Evolutionary conservation across 2,888 invertebrate genomes (phyloP).

Genomic region (Megastigmus dorsalis): DNA sequence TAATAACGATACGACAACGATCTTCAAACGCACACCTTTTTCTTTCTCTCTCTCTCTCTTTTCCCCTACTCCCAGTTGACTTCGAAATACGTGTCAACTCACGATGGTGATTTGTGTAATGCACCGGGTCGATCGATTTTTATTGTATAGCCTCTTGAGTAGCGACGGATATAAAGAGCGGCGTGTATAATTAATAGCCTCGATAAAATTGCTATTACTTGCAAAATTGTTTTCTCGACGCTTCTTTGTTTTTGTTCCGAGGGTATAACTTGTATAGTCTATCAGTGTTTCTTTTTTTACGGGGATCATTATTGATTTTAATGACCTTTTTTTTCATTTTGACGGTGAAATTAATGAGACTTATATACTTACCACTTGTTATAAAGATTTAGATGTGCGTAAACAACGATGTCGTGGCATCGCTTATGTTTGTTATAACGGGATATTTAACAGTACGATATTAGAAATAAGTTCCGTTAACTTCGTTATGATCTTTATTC

Average conservation of each 20-base stretch:
- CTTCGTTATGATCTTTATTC: too few relatives aligned
- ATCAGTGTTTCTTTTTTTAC: neutral
- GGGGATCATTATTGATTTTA: neutral
- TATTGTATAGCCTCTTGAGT: neutral
- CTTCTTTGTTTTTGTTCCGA: too few relatives aligned
- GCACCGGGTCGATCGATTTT: neutral
- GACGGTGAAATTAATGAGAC: slow-evolving; percentile 14
- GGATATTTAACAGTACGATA: too few relatives aligned
- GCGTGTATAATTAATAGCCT: slow-evolving; percentile 24
- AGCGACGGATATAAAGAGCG: neutral
- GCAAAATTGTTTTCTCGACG: slow-evolving; percentile 29
- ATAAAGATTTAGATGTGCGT: neutral
- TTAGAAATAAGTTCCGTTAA: too few relatives aligned
- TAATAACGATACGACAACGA: slow-evolving; percentile 42
- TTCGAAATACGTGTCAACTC: slow-evolving; percentile 4
- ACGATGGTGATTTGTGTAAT: slow-evolving; percentile 2
- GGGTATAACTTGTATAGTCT: neutral
- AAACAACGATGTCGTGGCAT: neutral
- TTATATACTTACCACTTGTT: neutral
- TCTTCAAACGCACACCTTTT: slow-evolving; percentile 15
- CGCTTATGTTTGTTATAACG: too few relatives aligned
- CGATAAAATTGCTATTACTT: slow-evolving; percentile 37
- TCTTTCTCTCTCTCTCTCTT: neutral
- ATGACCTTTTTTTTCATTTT: too few relatives aligned
- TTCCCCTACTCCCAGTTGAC: neutral